A percentile compares a stretch with the other conserved stretches of the same genome.
Conservation (phyloP, 2,113 vertebrate species). For the Sturnira hondurensis region DNA sequence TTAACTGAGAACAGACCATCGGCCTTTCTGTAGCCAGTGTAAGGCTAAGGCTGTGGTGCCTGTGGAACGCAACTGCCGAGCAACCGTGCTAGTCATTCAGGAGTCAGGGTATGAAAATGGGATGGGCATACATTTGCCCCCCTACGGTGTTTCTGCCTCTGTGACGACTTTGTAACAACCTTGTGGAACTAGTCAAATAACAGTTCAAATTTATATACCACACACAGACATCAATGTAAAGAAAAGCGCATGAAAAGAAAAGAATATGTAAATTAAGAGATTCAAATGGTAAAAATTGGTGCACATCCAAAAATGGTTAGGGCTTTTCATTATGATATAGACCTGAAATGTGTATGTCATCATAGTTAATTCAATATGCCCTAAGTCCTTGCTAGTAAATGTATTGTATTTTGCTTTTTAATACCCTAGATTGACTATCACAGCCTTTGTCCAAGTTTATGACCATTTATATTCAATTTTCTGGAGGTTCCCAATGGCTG, state of each 20-base stretch:
- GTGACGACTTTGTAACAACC: background rate
- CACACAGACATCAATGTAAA: background rate
- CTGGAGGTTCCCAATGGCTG: slow-evolving; percentile 72
- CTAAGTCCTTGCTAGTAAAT: background rate
- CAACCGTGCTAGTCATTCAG: background rate
- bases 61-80: background rate
- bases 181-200: slow-evolving; percentile 34
- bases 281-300: background rate
- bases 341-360: background rate
- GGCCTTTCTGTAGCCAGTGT: background rate
- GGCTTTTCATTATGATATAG: background rate
- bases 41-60: background rate
- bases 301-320: background rate
- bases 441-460: background rate
- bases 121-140: background rate
- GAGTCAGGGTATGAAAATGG: background rate
- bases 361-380: background rate
- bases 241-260: background rate
- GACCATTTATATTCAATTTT: background rate
- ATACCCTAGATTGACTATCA: background rate
- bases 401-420: background rate
- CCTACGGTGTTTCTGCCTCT: background rate
- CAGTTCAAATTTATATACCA: slow-evolving; percentile 69
- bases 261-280: background rate
- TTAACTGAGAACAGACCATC: background rate